These are phyloP conservation scores for Eptesicus fuscus DNA, from an alignment of 2,113 vertebrate species.

Conservation along the genomic window DNA sequence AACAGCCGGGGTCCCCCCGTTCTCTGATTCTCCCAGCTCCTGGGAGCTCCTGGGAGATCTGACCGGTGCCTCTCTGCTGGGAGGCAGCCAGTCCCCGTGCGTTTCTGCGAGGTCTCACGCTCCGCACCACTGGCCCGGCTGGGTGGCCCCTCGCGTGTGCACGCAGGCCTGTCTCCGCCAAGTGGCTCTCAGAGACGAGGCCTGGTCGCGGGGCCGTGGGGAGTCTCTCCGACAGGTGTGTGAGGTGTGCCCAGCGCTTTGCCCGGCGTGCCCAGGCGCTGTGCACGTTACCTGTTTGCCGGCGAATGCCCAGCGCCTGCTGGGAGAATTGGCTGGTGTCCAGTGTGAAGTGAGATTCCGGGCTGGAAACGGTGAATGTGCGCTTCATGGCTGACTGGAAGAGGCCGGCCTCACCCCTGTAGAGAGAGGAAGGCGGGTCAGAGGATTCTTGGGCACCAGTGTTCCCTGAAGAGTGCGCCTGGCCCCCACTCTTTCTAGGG, in stretches of 20 bases:
- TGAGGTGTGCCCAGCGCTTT: background rate
- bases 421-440: background rate
- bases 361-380: background rate
- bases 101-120: background rate
- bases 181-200: background rate
- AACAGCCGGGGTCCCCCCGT: background rate
- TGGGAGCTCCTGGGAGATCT: background rate
- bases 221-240: background rate
- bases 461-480: background rate
- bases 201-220: background rate
- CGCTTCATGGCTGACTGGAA: background rate
- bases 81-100: background rate
- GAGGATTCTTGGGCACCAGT: background rate
- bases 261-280: background rate
- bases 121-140: background rate
- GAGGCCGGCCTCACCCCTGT: background rate
- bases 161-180: too few species aligned
- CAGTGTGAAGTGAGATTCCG: background rate
- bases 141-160: too few species aligned
- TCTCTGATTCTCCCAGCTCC: background rate
- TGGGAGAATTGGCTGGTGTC: background rate
- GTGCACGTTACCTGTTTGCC: background rate
- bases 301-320: fast-evolving
- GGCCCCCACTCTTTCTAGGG: background rate
- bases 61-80: background rate